Evolutionary conservation across 2,797 vertebrate genomes (phyloP).

Genomic region (Myiothlypis chrysogaster): DNA sequence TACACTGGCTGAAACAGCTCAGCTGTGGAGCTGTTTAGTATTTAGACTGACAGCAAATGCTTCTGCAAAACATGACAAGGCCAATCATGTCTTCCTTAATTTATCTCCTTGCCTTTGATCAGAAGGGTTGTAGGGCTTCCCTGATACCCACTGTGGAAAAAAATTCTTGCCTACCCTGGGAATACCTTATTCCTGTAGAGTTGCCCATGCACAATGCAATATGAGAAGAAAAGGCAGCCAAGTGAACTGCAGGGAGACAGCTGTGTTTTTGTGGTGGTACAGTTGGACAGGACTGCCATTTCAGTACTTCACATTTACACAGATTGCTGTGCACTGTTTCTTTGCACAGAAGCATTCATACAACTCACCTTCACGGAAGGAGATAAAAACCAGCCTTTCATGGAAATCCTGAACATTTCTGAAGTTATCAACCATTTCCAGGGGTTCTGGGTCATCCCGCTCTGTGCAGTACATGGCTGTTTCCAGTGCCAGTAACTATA

Average conservation of each 20-base stretch:
- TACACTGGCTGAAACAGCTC: not conserved
- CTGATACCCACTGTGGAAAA: not conserved
- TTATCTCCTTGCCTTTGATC: not conserved
- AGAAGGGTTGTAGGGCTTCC: not conserved
- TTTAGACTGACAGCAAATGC: not conserved
- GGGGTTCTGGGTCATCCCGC: constrained; percentile 74
- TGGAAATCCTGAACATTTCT: constrained; percentile 81
- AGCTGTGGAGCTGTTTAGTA: not conserved
- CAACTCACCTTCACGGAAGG: constrained; percentile 90
- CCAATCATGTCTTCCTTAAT: not conserved
- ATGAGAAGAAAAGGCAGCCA: not conserved
- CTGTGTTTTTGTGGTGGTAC: not conserved
- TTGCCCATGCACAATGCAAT: not conserved
- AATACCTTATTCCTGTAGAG: not conserved
- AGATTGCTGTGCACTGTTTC: not conserved
- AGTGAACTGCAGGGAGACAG: not conserved
- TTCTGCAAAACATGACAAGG: not conserved
- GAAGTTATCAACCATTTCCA: constrained; percentile 85
- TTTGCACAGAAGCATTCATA: not conserved
- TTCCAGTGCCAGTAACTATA: constrained; percentile 83
- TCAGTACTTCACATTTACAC: not conserved
- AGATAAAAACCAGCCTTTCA: constrained; percentile 83
- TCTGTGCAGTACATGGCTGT: constrained; percentile 83
- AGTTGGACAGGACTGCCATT: not conserved
- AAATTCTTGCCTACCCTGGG: not conserved